These are phyloP conservation scores for Oithona nana DNA, from an alignment of 2,888 invertebrate species.

Conservation along the genomic window DNA sequence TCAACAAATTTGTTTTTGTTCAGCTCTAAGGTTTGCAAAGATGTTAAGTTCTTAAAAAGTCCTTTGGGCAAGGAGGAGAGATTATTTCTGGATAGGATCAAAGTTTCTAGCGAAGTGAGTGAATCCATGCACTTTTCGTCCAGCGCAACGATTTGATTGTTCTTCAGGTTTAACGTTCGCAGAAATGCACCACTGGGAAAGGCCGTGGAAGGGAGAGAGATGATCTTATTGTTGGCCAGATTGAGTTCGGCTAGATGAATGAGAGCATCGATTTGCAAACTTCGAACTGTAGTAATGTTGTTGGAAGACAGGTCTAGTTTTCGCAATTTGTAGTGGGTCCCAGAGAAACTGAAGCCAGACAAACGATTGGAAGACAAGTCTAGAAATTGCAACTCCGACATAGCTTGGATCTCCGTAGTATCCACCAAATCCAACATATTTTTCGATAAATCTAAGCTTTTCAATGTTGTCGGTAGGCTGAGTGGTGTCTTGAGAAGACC, in stretches of 20 bases:
- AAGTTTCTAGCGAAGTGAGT: slow-evolving; percentile 45
- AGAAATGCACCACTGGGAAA: slow-evolving; percentile 39
- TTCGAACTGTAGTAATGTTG: slow-evolving; percentile 4
- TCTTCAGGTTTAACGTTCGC: slow-evolving; percentile 40
- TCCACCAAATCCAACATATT: not conserved
- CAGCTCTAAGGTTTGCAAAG: slow-evolving; percentile 38
- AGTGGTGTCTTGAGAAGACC: not conserved
- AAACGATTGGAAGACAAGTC: not conserved
- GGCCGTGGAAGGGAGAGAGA: slow-evolving; percentile 35
- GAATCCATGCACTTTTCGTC: slow-evolving; percentile 51
- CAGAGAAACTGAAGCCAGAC: not conserved
- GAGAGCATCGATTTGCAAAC: not conserved
- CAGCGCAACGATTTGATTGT: slow-evolving; percentile 50
- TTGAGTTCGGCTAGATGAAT: slow-evolving; percentile 25
- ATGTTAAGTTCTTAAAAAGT: slow-evolving; percentile 46
- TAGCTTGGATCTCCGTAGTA: not conserved
- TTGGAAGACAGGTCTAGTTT: slow-evolving; percentile 5
- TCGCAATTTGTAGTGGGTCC: not conserved
- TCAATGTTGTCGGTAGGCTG: not conserved
- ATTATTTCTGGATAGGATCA: slow-evolving; percentile 60
- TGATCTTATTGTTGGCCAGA: slow-evolving; percentile 43
- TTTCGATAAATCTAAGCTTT: not conserved
- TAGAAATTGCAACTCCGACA: not conserved
- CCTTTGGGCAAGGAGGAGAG: slow-evolving; percentile 42
- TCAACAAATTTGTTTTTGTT: not conserved